Base-by-base conservation (phyloP, 1,140 invertebrate species). In the Zophobas morio region DNA sequence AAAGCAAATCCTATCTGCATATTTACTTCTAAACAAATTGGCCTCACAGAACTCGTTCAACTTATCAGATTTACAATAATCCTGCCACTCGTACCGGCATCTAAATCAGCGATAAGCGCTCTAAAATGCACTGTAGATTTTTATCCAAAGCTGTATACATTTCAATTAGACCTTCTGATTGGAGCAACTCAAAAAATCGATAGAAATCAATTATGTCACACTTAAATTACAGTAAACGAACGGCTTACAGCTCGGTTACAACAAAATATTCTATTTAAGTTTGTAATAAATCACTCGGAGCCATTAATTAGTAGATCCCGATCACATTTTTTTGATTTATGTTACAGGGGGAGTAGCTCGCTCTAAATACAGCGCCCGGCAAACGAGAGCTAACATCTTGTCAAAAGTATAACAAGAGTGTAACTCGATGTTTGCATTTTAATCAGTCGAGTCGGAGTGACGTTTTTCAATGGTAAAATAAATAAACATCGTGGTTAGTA, bases 211-310 rank as follows among this genome's bases (percentile, higher is more conserved):
- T 66, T 66, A 42, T 42, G 60, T 42, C 60, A 33, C 39, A 39
- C 2, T 66, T 66, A 66, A 66, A 42, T 66, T 60, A 37, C 36
- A 36, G 54, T 56, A 6, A 33, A 35, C 34, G 6, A 35, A 56
- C 34, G 56, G 37, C 36, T 60, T 60, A 8, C 3, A 46, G 42
- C 42, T 3, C 6, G 6, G 3, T 46, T 20, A 66, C 60, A 66
- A 40, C n/a, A 66, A 66, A 66, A 66, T 66, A 66, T 66, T 46
- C 60, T 66, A 66, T 66, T 66, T 42, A 66, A 66, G 32, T 40
- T 37, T 33, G 60, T 42, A n/a, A 66, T 66, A 66, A 66, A 66
- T 66, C 60, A 66, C n/a, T 39, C 8, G 37, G 2, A 32, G 40
- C 3, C 39, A 66, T 32, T 66, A 66, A 66, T 66, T 66, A 66